phyloP scores from a whole-genome alignment of 2,797 vertebrate species.

The Alcedo atthis region DNA sequence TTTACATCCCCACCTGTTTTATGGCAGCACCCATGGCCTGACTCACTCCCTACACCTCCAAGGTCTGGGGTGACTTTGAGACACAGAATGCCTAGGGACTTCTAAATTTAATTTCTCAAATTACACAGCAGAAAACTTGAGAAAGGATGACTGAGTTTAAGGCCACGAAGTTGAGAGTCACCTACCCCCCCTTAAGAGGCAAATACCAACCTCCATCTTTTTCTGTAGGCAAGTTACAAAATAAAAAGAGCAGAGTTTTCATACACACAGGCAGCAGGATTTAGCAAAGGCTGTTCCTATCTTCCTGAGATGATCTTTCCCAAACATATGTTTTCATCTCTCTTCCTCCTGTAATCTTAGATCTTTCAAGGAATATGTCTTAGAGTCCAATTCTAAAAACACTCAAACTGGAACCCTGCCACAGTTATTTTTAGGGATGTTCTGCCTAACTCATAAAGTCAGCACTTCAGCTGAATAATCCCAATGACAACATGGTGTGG shows the following conservation, averaged over 20 bases:
- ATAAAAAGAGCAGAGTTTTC: not conserved
- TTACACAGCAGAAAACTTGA: not conserved
- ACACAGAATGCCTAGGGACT: not conserved
- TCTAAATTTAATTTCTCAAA: not conserved
- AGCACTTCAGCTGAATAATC: not conserved
- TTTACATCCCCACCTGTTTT: not conserved
- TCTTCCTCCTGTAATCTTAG: not conserved
- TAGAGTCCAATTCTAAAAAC: slow-evolving; percentile 11
- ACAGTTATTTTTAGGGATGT: not conserved
- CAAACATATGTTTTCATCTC: not conserved
- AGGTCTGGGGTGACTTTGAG: not conserved
- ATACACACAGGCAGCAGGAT: not conserved
- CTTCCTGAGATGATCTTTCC: not conserved
- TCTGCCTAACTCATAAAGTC: not conserved
- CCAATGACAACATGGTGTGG: not conserved
- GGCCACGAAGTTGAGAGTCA: not conserved
- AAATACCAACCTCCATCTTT: not conserved
- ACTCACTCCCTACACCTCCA: not conserved
- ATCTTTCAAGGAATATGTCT: not conserved
- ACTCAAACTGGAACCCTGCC: not conserved
- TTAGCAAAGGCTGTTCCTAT: not conserved
- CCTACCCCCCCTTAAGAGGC: not conserved
- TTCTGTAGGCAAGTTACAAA: not conserved
- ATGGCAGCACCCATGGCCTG: not conserved
- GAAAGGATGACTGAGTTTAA: not conserved